A percentile compares a stretch with the other conserved stretches of the same genome.
These are phyloP conservation scores for Crotophaga sulcirostris DNA, from an alignment of 2,113 vertebrate species.

Conservation along the genomic window DNA sequence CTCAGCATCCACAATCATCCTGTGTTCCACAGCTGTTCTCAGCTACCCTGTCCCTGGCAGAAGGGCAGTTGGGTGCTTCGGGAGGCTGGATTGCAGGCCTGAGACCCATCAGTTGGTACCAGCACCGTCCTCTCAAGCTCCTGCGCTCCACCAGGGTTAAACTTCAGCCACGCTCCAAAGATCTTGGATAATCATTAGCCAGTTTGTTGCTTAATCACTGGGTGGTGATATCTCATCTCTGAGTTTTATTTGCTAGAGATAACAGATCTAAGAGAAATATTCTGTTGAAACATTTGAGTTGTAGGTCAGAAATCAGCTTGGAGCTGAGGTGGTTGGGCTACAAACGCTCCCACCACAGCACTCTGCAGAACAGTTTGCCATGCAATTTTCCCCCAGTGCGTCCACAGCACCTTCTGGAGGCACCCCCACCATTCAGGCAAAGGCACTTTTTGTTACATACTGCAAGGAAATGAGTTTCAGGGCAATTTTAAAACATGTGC, in stretches of 20 bases:
- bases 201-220: not conserved
- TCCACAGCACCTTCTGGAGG: not conserved
- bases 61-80: not conserved
- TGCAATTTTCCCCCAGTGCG: accelerated
- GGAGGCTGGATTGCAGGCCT: not conserved
- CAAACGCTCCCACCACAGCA: not conserved
- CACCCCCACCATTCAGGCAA: not conserved
- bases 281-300: constrained; percentile 31
- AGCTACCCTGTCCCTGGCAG: no score
- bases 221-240: not conserved
- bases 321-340: not conserved
- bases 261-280: constrained; percentile 24
- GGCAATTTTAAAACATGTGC: not conserved
- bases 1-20: not conserved
- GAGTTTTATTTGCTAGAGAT: constrained; percentile 53
- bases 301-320: not conserved
- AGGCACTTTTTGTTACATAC: not conserved
- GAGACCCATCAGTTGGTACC: not conserved
- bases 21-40: not conserved
- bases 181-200: constrained; percentile 30
- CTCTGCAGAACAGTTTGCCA: not conserved
- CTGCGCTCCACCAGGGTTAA: not conserved
- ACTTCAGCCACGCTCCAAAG: not conserved
- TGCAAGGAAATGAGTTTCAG: not conserved
- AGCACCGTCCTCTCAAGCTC: not conserved